A percentile compares a stretch with the other conserved stretches of the same genome.
Conservation (phyloP, 2,113 vertebrate species). For the Struthidea cinerea region DNA sequence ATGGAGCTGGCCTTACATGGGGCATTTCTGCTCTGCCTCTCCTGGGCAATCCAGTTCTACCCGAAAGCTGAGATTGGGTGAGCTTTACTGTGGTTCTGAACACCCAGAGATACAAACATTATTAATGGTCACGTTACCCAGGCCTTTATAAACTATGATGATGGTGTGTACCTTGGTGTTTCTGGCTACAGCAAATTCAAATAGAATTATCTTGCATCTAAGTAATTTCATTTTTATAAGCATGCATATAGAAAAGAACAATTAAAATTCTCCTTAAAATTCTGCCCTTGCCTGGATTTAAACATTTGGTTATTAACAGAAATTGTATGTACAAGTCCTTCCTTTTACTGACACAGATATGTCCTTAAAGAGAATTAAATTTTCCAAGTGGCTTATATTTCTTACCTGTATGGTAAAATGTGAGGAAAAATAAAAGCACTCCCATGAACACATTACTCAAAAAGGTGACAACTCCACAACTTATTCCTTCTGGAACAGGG, state of each 20-base stretch:
- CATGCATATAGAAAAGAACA: neutral
- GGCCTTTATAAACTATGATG: neutral
- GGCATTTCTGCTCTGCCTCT: neutral
- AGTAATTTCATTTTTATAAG: neutral
- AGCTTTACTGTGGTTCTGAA: neutral
- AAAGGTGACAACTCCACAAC: slow-evolving; percentile 95
- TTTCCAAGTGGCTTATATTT: neutral
- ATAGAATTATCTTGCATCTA: neutral
- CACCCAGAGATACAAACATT: neutral
- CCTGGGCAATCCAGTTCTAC: neutral
- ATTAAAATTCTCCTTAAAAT: neutral
- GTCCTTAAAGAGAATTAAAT: neutral
- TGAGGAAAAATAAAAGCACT: slow-evolving; percentile 91
- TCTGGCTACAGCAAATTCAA: neutral
- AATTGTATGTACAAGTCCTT: neutral
- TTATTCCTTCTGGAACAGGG: slow-evolving; percentile 97
- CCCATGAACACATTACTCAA: slow-evolving; percentile 93
- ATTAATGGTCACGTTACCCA: neutral
- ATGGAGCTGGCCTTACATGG: rapidly evolving
- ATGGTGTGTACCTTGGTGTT: neutral
- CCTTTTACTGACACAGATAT: neutral
- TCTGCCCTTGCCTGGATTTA: neutral
- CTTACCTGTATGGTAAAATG: slow-evolving; percentile 93
- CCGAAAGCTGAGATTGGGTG: neutral
- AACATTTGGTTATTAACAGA: neutral